Base-by-base conservation (phyloP, 2,888 invertebrate genomes). In the Caenorhabditis sulstoni region DNA sequence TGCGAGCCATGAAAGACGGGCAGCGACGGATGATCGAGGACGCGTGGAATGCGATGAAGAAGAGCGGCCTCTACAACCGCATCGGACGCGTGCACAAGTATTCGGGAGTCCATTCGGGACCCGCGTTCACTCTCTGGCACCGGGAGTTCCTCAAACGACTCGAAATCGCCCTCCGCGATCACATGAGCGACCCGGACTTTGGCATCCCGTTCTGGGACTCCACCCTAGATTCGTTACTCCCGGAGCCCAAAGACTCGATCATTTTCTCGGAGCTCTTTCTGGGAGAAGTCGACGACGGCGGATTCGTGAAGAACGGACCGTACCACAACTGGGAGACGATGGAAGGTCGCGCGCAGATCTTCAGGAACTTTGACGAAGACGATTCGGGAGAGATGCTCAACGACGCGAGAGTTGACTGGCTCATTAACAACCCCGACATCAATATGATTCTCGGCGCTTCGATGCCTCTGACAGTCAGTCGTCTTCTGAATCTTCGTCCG, bases 161-260 rank as follows among this genome's bases (percentile, higher is more conserved):
- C 22, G 88, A 88, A 67, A 52, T 88, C 18, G 82, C 86, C 3
- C 73, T 86, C 39, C 84, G 88, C 12, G 68, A 71, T 23, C 79
- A 81, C 29, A 64, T 81, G 57, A 68, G 70, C 11, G 67, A 90
- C 7, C 90, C 90, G 1, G 81, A 86, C 22, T 86, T 91, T 11
- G 86, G 86, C n/a, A 78, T 91, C 7, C 91, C 91, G 1, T 91
- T 90, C 78, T 91, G 91, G 90, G 91, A 91, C 82, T 88, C 89
- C 12, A 88, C 89, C 0, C 81, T 91, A 37, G 91, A 91, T 77
- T 81, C 88, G 20, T 74, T 81, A 29, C 83, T 91, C 0, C 89
- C 89, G 0, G 89, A 90, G 16, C 89, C 90, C 0, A 83, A 87
- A 22, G 88, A 90, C 41, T 90, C 91, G 0, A 86, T 91, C 8